phyloP scores from a whole-genome alignment of 2,888 invertebrate genomes.

The Punctoribates punctum region DNA sequence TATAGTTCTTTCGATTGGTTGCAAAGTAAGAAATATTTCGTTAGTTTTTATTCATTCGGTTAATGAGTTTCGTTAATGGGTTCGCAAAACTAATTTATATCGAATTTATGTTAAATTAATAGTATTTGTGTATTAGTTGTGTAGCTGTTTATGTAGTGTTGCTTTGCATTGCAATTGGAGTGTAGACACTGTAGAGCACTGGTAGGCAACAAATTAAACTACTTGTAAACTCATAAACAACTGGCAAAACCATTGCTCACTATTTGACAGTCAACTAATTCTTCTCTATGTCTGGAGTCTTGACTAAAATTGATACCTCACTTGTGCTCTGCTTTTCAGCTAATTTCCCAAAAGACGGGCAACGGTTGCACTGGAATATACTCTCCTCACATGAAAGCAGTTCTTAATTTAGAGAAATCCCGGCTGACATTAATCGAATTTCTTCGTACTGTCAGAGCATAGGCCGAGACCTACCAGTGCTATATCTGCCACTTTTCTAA shows the following conservation, averaged over 20 bases:
- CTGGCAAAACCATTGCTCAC: conserved; percentile 8
- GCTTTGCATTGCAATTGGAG: not conserved
- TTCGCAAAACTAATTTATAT: conserved; percentile 9
- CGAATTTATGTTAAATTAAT: conserved; percentile 6
- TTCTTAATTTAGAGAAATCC: conserved; percentile 36
- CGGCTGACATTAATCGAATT: conserved; percentile 35
- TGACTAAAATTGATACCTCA: conserved; percentile 28
- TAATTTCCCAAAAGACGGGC: conserved; percentile 30
- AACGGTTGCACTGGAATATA: conserved; percentile 11
- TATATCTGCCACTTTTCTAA: not conserved
- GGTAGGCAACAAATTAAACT: conserved; percentile 30
- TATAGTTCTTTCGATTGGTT: not conserved
- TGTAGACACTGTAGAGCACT: not conserved
- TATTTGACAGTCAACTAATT: conserved; percentile 35
- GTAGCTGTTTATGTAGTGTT: not conserved
- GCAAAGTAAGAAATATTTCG: not conserved
- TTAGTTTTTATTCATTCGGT: not conserved
- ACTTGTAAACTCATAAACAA: conserved; percentile 34
- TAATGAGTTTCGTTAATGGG: conserved; percentile 12
- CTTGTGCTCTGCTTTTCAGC: conserved; percentile 13
- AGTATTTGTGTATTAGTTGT: not conserved
- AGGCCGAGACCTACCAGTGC: not conserved
- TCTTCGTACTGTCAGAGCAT: not conserved
- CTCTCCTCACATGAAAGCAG: conserved; percentile 31
- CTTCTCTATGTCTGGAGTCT: not conserved